These are phyloP conservation scores for Enteromius trimaculatus DNA, from an alignment of 2,797 vertebrate genomes.

Conservation along the genomic window DNA sequence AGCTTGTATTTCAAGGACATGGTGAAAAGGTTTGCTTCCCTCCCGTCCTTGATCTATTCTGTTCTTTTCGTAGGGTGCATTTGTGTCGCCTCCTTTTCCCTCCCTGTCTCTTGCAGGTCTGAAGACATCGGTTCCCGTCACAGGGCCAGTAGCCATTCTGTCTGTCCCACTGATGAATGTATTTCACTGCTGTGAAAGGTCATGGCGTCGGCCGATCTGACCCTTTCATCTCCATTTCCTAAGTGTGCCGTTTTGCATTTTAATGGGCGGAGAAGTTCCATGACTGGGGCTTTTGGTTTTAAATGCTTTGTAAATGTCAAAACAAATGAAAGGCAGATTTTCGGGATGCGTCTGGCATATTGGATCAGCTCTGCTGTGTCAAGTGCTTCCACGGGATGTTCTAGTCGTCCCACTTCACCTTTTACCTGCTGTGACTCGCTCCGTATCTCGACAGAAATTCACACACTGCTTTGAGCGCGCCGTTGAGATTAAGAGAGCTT, in stretches of 20 bases:
- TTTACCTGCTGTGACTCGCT: conserved; percentile 37
- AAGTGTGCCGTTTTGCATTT: conserved; percentile 80
- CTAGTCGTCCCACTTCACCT: conserved; percentile 30
- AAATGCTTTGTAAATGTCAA: conserved; percentile 59
- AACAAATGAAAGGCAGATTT: conserved; percentile 48
- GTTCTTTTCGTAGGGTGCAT: conserved; percentile 92
- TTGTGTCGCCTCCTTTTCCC: conserved; percentile 88
- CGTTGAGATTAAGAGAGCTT: not conserved
- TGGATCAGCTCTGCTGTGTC: conserved; percentile 45
- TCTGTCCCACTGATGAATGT: conserved; percentile 96
- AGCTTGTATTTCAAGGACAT: conserved; percentile 99
- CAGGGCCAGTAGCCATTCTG: conserved; percentile 99
- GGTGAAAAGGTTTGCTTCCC: conserved; percentile 99
- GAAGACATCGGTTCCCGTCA: conserved; percentile 95
- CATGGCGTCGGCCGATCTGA: conserved; percentile 75
- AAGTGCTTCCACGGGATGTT: conserved; percentile 43
- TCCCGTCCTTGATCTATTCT: conserved; percentile 90
- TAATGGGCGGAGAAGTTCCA: conserved; percentile 81
- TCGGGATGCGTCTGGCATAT: conserved; percentile 46
- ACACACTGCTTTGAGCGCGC: not conserved
- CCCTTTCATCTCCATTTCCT: conserved; percentile 78
- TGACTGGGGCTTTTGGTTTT: conserved; percentile 75
- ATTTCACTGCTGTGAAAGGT: conserved; percentile 78
- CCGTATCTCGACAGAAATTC: conserved; percentile 18
- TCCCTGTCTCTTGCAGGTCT: conserved; percentile 95